phyloP scores from a whole-genome alignment of 2,888 invertebrate genomes.

The Mamestra brassicae region DNA sequence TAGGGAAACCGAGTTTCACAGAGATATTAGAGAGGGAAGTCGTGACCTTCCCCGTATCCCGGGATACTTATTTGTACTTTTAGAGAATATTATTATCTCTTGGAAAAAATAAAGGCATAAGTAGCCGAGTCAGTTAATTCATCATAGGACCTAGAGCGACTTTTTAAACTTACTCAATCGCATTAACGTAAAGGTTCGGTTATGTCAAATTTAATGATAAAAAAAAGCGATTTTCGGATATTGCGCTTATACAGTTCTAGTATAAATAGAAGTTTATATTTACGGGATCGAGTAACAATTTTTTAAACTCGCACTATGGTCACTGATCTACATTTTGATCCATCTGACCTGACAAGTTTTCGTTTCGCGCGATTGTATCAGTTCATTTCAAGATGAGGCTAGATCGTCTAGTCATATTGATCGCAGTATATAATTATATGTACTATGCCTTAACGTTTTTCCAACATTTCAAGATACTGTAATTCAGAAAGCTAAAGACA shows the following conservation, averaged over 20 bases:
- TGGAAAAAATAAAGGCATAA: not conserved
- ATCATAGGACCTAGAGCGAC: too few relatives aligned
- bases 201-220: too few relatives aligned
- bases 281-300: not conserved
- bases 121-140: not conserved
- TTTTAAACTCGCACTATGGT: too few relatives aligned
- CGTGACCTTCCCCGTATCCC: not conserved
- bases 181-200: too few relatives aligned
- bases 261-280: not conserved
- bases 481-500: not conserved
- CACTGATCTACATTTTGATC: too few relatives aligned
- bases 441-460: not conserved
- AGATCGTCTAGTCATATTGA: not conserved
- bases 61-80: not conserved
- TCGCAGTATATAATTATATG: not conserved
- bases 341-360: too few relatives aligned
- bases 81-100: not conserved
- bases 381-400: not conserved
- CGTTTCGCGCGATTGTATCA: too few relatives aligned
- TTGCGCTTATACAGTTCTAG: not conserved
- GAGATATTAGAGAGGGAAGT: not conserved
- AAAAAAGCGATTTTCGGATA: not conserved
- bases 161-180: too few relatives aligned
- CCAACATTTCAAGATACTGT: not conserved
- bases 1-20: not conserved